phyloP scores from a whole-genome alignment of 2,888 invertebrate species.

The Seladonia tumulorum region DNA sequence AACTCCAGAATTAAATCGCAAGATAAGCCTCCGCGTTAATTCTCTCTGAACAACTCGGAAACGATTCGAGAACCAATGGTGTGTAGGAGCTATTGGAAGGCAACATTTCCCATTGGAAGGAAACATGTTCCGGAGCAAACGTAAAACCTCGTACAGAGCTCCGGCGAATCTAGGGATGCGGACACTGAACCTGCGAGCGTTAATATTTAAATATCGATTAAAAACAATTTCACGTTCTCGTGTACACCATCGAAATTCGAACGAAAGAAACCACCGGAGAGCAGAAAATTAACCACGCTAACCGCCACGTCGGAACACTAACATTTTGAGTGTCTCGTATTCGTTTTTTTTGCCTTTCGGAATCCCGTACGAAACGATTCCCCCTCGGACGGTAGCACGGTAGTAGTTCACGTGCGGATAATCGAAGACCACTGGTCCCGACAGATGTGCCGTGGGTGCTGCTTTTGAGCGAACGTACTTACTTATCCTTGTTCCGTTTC shows the following conservation, averaged over 20 bases:
- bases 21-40: not conserved
- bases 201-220: conserved; percentile 58
- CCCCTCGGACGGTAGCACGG: conserved; percentile 23
- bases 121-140: not conserved
- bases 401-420: conserved; percentile 48
- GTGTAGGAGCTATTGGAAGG: not conserved
- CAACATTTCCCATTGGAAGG: conserved; percentile 34
- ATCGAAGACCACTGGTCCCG: conserved; percentile 24
- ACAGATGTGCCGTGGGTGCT: conserved; percentile 45
- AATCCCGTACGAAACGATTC: conserved; percentile 18
- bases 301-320: not conserved
- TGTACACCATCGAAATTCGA: not conserved
- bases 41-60: not conserved
- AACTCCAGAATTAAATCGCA: not conserved
- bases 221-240: conserved; percentile 35
- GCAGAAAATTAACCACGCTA: not conserved
- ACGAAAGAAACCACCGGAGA: not conserved
- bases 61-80: conserved; percentile 19
- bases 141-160: not conserved
- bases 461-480: not conserved
- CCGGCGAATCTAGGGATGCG: conserved; percentile 22
- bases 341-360: not conserved
- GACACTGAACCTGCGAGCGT: conserved; percentile 51
- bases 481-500: not conserved
- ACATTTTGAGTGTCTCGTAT: not conserved